Percentiles rank a stretch among this genome's conserved stretches.
phyloP scores from a whole-genome alignment of 1,140 invertebrate species.

The Anthonomus grandis region DNA sequence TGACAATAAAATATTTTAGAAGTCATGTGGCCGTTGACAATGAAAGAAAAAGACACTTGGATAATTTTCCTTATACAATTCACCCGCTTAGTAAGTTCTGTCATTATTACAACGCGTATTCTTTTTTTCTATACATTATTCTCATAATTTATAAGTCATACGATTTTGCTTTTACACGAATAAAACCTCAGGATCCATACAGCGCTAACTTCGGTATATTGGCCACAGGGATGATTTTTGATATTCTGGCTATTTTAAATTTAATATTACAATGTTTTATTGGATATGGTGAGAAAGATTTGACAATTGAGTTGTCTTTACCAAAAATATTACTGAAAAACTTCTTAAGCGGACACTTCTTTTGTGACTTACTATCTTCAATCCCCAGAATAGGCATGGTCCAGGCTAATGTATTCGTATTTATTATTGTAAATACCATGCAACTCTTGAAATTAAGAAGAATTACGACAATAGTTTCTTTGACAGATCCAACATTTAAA shows the following conservation, averaged over 20 bases:
- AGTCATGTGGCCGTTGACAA: conserved; percentile 29
- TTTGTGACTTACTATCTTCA: conserved; percentile 9
- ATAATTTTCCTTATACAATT: conserved; percentile 18
- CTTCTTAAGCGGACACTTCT: conserved; percentile 8
- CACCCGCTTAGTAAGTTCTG: conserved; percentile 33
- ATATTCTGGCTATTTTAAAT: conserved; percentile 9
- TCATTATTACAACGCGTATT: conserved; percentile 22
- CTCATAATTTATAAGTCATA: conserved; percentile 13
- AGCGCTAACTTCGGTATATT: background rate
- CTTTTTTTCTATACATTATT: conserved; percentile 16
- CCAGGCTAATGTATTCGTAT: background rate
- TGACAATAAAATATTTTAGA: conserved; percentile 21
- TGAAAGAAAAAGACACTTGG: conserved; percentile 38
- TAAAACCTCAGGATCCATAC: background rate
- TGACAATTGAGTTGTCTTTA: conserved; percentile 9
- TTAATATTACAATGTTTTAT: conserved; percentile 21
- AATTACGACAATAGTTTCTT: conserved; percentile 2
- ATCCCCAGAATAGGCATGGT: conserved; percentile 4
- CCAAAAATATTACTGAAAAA: conserved; percentile 11
- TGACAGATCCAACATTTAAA: conserved; percentile 3
- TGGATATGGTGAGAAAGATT: conserved; percentile 10
- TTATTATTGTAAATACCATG: background rate
- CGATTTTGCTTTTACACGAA: conserved; percentile 13
- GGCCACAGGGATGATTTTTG: background rate
- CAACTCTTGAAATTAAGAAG: conserved; percentile 6